Conservation (phyloP, 2,888 invertebrate species). For the Metalampra italica region DNA sequence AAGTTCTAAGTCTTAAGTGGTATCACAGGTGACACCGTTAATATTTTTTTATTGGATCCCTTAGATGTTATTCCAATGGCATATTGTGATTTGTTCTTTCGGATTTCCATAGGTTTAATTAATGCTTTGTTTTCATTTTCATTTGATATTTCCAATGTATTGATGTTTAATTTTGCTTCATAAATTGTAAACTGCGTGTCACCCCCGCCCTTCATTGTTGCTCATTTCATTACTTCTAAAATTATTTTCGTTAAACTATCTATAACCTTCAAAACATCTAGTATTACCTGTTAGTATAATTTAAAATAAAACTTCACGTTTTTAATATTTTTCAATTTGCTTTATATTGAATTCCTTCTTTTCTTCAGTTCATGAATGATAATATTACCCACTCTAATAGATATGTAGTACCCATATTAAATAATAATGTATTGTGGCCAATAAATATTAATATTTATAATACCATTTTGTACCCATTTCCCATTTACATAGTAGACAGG, state of each 20-base stretch:
- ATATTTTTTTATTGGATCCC: conserved; percentile 46
- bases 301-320: conserved; percentile 8
- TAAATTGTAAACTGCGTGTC: conserved; percentile 40
- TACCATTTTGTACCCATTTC: conserved; percentile 76
- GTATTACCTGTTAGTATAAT: conserved; percentile 7
- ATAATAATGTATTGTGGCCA: conserved; percentile 72
- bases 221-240: conserved; percentile 1
- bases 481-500: conserved; percentile 68
- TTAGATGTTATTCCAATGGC: conserved; percentile 70
- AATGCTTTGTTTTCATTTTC: conserved; percentile 50
- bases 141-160: conserved; percentile 48
- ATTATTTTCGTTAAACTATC: conserved; percentile 2
- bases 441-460: conserved; percentile 70
- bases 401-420: conserved; percentile 60
- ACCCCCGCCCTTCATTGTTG: conserved; percentile 10
- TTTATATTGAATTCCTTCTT: conserved; percentile 13
- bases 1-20: conserved; percentile 72
- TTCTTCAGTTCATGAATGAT: conserved; percentile 37
- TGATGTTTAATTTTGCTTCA: conserved; percentile 11
- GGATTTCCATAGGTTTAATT: conserved; percentile 63
- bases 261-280: conserved; percentile 5
- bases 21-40: conserved; percentile 57
- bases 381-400: conserved; percentile 41
- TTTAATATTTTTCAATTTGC: conserved; percentile 12
- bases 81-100: conserved; percentile 68